A percentile compares a stretch with the other conserved stretches of the same genome.
Conservation (phyloP, 2,113 vertebrate species). For the Xerus inauris region DNA sequence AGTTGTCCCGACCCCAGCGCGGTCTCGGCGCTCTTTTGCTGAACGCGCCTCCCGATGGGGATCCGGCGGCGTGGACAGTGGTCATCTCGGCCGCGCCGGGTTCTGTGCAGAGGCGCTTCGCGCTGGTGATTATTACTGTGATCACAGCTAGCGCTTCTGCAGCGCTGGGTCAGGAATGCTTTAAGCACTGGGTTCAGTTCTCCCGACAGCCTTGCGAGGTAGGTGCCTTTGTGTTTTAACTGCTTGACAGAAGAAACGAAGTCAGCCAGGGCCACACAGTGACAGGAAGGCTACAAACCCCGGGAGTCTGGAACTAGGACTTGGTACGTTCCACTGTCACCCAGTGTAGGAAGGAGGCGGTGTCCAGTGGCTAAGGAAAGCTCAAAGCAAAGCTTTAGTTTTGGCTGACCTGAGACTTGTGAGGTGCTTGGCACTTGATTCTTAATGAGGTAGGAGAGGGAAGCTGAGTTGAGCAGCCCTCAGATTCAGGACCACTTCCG, state of each 20-base stretch:
- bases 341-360: background rate
- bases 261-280: constrained; percentile 63
- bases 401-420: background rate
- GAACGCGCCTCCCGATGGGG: background rate
- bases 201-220: background rate
- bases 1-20: background rate
- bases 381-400: background rate
- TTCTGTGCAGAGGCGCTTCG: background rate
- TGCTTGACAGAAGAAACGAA: background rate
- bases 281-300: background rate
- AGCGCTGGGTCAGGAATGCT: background rate
- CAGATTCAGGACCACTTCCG: background rate
- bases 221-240: background rate
- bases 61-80: background rate
- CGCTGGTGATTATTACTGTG: background rate
- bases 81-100: too few species aligned
- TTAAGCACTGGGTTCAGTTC: background rate
- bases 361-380: background rate
- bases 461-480: background rate
- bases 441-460: background rate
- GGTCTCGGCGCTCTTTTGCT: constrained; percentile 38
- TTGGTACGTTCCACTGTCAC: rapidly evolving
- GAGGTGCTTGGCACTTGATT: background rate
- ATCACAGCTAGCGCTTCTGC: background rate
- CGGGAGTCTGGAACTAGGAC: background rate